Evolutionary conservation across 2,797 vertebrate genomes (phyloP).

Genomic region (Tapirus indicus): DNA sequence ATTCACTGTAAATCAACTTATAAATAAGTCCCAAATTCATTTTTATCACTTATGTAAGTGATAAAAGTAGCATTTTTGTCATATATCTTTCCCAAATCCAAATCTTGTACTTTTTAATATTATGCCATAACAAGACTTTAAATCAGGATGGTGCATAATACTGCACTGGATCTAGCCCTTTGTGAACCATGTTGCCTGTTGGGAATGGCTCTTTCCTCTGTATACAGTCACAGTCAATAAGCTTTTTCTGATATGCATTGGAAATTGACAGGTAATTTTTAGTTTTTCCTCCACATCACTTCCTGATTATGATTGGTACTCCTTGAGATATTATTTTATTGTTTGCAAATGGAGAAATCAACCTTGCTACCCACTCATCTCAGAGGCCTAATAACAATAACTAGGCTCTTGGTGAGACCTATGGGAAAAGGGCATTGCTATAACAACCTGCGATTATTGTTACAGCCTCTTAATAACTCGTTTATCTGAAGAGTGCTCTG

Average conservation of each 20-base stretch:
- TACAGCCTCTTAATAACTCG: conserved; percentile 51
- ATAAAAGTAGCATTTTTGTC: background rate
- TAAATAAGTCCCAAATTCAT: background rate
- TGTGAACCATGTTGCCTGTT: background rate
- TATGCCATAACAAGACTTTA: background rate
- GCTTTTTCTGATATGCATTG: background rate
- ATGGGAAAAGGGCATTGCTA: background rate
- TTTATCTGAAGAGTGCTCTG: conserved; percentile 30
- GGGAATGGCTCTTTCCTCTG: background rate
- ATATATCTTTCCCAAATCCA: background rate
- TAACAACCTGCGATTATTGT: conserved; percentile 34
- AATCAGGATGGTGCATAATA: background rate
- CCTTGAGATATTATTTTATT: background rate
- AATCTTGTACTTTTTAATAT: background rate
- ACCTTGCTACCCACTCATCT: background rate
- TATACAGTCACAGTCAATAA: background rate
- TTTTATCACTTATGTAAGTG: background rate
- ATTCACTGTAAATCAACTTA: background rate
- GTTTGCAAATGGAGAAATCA: background rate
- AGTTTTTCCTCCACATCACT: conserved; percentile 17
- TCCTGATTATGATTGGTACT: background rate
- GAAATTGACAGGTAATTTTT: background rate
- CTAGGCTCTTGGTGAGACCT: background rate
- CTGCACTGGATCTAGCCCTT: background rate
- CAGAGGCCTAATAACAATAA: background rate